Evolutionary conservation across 1,140 invertebrate species (phyloP).

Genomic region (Pseudomyrmex flavicornis): DNA sequence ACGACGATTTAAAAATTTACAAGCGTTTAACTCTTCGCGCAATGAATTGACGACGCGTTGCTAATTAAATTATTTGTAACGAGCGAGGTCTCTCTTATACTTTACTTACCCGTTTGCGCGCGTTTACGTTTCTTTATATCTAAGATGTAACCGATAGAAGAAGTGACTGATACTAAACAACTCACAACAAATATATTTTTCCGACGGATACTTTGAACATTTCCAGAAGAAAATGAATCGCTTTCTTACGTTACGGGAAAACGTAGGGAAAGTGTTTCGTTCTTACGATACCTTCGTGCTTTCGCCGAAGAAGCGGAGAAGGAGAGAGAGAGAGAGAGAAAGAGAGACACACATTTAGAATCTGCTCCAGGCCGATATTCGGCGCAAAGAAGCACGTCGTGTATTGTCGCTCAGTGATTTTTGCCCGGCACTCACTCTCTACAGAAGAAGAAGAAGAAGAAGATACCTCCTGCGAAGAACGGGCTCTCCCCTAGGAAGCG

Average conservation of each 20-base stretch:
- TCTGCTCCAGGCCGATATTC: slow-evolving; percentile 51
- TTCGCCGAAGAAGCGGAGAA: slow-evolving; percentile 13
- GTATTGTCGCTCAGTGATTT: slow-evolving; percentile 32
- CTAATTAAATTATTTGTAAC: not conserved
- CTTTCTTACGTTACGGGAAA: not conserved
- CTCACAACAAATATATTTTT: not conserved
- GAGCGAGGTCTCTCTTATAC: slow-evolving; percentile 38
- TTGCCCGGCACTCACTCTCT: slow-evolving; percentile 52
- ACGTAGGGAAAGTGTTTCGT: slow-evolving; percentile 48
- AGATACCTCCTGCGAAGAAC: slow-evolving; percentile 28
- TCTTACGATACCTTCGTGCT: slow-evolving; percentile 69
- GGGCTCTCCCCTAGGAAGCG: slow-evolving; percentile 37
- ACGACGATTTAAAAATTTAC: slow-evolving; percentile 9
- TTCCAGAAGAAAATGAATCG: not conserved
- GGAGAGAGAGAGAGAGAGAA: no score
- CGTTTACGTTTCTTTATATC: no score
- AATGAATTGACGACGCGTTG: not conserved
- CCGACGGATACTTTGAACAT: no score
- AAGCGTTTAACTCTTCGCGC: not conserved
- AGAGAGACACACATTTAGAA: slow-evolving; percentile 35
- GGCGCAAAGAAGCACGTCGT: slow-evolving; percentile 40
- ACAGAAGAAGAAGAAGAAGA: slow-evolving; percentile 55
- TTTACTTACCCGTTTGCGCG: slow-evolving; percentile 27
- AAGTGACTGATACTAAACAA: not conserved
- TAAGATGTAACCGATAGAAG: no score